Percentiles rank a stretch among this genome's conserved stretches.
Evolutionary conservation across 2,888 invertebrate genomes (phyloP).

Genomic region (Polymixis lichenea): DNA sequence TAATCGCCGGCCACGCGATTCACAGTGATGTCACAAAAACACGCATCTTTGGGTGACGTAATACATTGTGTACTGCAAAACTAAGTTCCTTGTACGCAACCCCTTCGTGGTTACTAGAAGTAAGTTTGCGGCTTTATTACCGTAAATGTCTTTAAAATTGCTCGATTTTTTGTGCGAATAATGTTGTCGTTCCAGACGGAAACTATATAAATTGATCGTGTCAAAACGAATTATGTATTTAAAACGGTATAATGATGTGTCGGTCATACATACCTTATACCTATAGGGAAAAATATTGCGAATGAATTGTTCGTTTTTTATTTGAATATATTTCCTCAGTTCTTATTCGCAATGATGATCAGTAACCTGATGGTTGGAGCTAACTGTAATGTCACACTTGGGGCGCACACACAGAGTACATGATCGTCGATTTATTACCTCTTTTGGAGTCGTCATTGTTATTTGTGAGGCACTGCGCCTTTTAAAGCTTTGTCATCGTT

Average conservation of each 20-base stretch:
- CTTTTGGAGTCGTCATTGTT: constrained; percentile 34
- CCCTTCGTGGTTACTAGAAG: background rate
- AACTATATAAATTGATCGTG: constrained; percentile 23
- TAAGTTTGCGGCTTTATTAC: background rate
- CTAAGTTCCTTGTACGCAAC: background rate
- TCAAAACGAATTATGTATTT: constrained; percentile 16
- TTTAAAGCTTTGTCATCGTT: constrained; percentile 16
- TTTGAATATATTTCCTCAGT: background rate
- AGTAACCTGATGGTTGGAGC: constrained; percentile 77
- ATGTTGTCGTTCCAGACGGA: constrained; percentile 7
- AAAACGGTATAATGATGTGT: constrained; percentile 4
- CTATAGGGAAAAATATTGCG: background rate
- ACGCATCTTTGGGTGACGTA: constrained; percentile 21
- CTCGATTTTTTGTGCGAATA: background rate
- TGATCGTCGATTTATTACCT: constrained; percentile 61
- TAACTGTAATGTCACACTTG: constrained; percentile 94
- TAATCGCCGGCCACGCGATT: background rate
- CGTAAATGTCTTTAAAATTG: background rate
- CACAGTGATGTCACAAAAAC: constrained; percentile 19
- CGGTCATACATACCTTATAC: background rate
- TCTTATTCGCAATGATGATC: constrained; percentile 81
- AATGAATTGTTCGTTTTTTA: background rate
- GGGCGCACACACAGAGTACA: constrained; percentile 92
- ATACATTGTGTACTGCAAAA: constrained; percentile 11
- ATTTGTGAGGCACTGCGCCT: constrained; percentile 16